Conservation (phyloP, 2,888 invertebrate genomes). For the Ectropis crepuscularia region DNA sequence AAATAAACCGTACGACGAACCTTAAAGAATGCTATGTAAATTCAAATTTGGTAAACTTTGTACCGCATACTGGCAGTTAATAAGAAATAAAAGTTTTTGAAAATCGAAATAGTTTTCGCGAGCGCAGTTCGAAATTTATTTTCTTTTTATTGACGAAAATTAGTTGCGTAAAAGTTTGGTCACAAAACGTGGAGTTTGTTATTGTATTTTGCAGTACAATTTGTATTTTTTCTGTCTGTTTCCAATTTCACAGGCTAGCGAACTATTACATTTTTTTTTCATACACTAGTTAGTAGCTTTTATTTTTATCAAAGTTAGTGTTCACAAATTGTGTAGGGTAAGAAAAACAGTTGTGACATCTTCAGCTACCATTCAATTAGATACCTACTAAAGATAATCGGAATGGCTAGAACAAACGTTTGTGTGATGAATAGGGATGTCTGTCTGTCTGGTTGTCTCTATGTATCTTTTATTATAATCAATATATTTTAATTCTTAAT, state of each 20-base stretch:
- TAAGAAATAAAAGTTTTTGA: slow-evolving; percentile 28
- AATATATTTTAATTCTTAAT: too few relatives aligned
- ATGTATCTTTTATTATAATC: too few relatives aligned
- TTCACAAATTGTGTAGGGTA: too few relatives aligned
- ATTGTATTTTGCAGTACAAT: slow-evolving; percentile 1
- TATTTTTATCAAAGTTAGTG: too few relatives aligned
- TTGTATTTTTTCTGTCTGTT: slow-evolving; percentile 2
- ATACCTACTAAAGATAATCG: too few relatives aligned
- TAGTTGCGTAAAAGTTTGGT: slow-evolving; percentile 8
- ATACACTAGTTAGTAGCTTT: too few relatives aligned
- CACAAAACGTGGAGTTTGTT: background rate
- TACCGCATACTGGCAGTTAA: slow-evolving; percentile 21
- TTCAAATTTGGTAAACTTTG: slow-evolving; percentile 33
- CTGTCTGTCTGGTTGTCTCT: too few relatives aligned
- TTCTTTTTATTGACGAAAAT: slow-evolving; percentile 13
- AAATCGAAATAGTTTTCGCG: slow-evolving; percentile 26
- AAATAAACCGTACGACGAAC: slow-evolving; percentile 31
- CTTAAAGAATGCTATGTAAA: slow-evolving; percentile 27
- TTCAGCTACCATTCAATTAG: too few relatives aligned
- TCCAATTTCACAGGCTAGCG: background rate
- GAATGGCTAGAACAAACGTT: too few relatives aligned
- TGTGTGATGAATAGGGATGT: too few relatives aligned
- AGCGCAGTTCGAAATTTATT: slow-evolving; percentile 9
- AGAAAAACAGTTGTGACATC: too few relatives aligned
- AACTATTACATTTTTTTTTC: too few relatives aligned